phyloP scores from a whole-genome alignment of 2,113 vertebrate genomes.

The Polypterus senegalus region DNA sequence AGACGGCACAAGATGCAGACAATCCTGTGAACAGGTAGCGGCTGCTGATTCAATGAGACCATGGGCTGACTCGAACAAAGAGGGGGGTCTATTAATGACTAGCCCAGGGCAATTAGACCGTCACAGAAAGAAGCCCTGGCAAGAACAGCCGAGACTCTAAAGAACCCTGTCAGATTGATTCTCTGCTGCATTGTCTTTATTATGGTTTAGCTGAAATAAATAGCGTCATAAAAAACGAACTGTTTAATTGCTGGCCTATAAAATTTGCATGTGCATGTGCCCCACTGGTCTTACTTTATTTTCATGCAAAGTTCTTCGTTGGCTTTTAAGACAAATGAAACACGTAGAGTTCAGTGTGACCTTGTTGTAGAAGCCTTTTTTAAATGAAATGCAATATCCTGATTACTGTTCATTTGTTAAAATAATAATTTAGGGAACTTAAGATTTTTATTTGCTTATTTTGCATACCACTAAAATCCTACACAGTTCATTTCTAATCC shows the following conservation, averaged over 20 bases:
- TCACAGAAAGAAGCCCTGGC: slow-evolving; percentile 5
- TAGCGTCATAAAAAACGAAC: slow-evolving; percentile 42
- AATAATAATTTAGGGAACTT: too few species aligned
- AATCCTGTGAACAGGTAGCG: slow-evolving; percentile 29
- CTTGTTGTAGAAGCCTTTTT: too few species aligned
- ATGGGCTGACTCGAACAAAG: slow-evolving; percentile 43
- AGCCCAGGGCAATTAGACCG: slow-evolving; percentile 33
- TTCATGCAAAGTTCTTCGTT: too few species aligned
- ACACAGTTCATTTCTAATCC: too few species aligned
- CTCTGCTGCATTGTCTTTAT: not conserved
- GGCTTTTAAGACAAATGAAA: too few species aligned
- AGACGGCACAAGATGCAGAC: slow-evolving; percentile 33
- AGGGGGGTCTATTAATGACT: slow-evolving; percentile 43
- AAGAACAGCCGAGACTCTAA: slow-evolving; percentile 11
- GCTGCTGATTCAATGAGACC: slow-evolving; percentile 43
- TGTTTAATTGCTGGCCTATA: slow-evolving; percentile 51
- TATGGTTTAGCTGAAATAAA: slow-evolving; percentile 8
- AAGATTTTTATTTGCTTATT: too few species aligned
- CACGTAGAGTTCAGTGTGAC: too few species aligned
- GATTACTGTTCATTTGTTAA: too few species aligned
- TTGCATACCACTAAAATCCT: too few species aligned
- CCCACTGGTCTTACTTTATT: too few species aligned
- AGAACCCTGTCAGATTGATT: slow-evolving; percentile 14
- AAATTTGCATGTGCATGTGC: slow-evolving; percentile 48
- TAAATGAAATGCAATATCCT: too few species aligned